phyloP scores from a whole-genome alignment of 1,140 invertebrate genomes.

The Lasioglossum baleicum region DNA sequence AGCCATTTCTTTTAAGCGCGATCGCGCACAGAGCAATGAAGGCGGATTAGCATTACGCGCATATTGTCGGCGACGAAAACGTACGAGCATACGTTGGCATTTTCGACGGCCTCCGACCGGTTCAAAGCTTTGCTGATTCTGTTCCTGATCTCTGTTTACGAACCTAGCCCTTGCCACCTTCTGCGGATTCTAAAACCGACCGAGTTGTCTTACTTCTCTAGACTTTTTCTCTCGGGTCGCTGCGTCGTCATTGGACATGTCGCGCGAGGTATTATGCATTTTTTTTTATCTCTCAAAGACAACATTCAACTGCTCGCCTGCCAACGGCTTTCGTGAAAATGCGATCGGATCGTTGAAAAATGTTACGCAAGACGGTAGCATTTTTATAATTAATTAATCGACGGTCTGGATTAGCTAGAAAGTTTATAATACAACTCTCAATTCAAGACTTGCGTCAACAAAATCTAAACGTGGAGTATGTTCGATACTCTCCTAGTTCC shows the following conservation, averaged over 20 bases:
- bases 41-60: constrained; percentile 70
- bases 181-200: constrained; percentile 8
- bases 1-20: constrained; percentile 43
- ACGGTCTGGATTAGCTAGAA: too few species aligned
- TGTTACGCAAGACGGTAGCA: too few species aligned
- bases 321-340: neutral
- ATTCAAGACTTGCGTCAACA: too few species aligned
- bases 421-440: too few species aligned
- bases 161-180: constrained; percentile 24
- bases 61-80: constrained; percentile 62
- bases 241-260: constrained; percentile 1
- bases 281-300: neutral
- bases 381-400: too few species aligned
- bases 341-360: too few species aligned
- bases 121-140: constrained; percentile 63
- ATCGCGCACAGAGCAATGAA: constrained; percentile 52
- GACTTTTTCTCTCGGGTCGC: constrained; percentile 1
- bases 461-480: too few species aligned
- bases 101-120: constrained; percentile 39
- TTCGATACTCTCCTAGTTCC: too few species aligned
- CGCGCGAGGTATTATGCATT: neutral
- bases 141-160: constrained; percentile 67
- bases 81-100: constrained; percentile 53
- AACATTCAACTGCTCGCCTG: neutral
- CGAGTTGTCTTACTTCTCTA: neutral